Percentiles rank a stretch among this genome's conserved stretches.
phyloP scores from a whole-genome alignment of 2,888 invertebrate species.

The Reticulitermes lucifugus region DNA sequence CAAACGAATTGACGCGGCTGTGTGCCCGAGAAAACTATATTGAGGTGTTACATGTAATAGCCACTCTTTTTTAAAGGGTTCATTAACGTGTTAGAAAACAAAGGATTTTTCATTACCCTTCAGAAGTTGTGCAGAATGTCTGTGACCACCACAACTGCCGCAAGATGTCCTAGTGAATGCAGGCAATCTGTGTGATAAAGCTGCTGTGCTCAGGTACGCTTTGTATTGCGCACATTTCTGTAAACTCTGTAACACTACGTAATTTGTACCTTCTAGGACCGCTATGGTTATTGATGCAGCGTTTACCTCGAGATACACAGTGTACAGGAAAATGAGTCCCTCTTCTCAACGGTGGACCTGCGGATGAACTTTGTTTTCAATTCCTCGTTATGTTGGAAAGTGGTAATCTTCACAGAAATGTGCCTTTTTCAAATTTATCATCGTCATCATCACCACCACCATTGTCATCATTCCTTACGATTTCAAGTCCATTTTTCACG shows the following conservation, averaged over 20 bases:
- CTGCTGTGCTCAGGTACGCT: too few species aligned
- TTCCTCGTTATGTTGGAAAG: constrained; percentile 18
- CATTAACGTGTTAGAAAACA: too few species aligned
- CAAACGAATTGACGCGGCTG: too few species aligned
- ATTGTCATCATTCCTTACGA: not conserved
- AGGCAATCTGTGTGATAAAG: too few species aligned
- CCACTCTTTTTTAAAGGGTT: too few species aligned
- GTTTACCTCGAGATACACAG: not conserved
- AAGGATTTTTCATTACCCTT: too few species aligned
- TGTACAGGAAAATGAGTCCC: not conserved
- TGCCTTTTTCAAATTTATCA: not conserved
- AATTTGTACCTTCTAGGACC: constrained; percentile 45
- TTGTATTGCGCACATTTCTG: too few species aligned
- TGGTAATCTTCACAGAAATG: constrained; percentile 8
- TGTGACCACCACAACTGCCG: too few species aligned
- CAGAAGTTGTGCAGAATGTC: too few species aligned
- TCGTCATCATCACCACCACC: not conserved
- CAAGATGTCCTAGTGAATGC: too few species aligned
- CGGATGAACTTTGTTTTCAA: not conserved
- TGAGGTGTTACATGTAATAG: too few species aligned
- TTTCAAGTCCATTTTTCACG: not conserved
- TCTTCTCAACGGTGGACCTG: not conserved
- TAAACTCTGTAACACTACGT: not conserved
- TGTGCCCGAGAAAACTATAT: too few species aligned
- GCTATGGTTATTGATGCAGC: constrained; percentile 51